phyloP scores from a whole-genome alignment of 2,113 vertebrate genomes.

The Spheniscus mendiculus region DNA sequence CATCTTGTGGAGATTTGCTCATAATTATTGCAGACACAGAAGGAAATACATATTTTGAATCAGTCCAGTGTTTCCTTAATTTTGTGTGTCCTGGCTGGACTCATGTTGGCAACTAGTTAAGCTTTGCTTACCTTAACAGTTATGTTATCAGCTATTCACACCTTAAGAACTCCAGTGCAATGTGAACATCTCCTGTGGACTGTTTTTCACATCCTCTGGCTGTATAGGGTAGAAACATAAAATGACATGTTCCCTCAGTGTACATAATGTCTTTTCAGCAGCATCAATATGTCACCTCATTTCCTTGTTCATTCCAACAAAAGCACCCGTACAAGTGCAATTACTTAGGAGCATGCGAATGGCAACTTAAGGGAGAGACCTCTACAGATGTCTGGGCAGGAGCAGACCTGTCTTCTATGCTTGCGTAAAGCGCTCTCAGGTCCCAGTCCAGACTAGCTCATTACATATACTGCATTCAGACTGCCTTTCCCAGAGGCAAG shows the following conservation, averaged over 20 bases:
- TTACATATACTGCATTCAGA: background rate
- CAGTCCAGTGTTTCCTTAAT: background rate
- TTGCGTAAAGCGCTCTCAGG: background rate
- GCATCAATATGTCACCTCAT: background rate
- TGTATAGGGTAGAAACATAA: background rate
- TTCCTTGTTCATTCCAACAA: background rate
- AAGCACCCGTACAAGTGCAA: fast-evolving
- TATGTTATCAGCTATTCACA: background rate
- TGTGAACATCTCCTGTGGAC: background rate
- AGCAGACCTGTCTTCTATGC: background rate
- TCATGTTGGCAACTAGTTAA: background rate
- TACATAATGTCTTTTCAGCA: background rate
- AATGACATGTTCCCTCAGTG: background rate
- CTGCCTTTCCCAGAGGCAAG: background rate
- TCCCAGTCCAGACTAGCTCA: background rate
- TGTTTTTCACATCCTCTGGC: background rate
- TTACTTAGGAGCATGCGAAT: background rate
- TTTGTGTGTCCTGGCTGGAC: background rate
- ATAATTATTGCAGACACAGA: background rate
- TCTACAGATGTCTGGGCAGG: background rate
- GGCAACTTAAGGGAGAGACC: background rate
- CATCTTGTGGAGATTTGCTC: background rate
- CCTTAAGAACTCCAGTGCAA: background rate
- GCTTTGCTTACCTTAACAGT: background rate
- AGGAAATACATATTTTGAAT: background rate